Evolutionary conservation across 2,888 invertebrate species (phyloP).

Genomic region (Poecilus cupreus): DNA sequence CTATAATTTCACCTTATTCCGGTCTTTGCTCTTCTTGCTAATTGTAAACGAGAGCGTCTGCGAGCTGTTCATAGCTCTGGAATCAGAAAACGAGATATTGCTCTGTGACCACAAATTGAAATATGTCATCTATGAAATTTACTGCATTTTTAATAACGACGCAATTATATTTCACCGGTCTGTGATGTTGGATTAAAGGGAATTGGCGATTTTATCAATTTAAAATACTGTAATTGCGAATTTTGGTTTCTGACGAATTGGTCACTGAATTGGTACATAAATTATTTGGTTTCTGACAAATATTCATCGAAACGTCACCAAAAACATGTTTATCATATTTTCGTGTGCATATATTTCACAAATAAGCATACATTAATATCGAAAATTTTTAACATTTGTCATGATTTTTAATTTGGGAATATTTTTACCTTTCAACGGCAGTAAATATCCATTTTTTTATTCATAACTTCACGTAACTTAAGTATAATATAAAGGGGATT

Average conservation of each 20-base stretch:
- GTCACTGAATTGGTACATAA: slow-evolving; percentile 27
- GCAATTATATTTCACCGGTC: slow-evolving; percentile 1
- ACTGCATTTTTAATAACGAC: slow-evolving; percentile 18
- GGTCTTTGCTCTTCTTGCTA: too few species aligned
- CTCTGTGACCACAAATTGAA: neutral
- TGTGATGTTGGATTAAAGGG: neutral
- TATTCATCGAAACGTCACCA: neutral
- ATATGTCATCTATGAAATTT: slow-evolving; percentile 11
- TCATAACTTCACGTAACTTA: too few species aligned
- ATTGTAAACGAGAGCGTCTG: too few species aligned
- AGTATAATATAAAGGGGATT: too few species aligned
- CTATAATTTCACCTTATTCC: neutral
- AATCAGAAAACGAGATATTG: neutral
- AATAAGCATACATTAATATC: neutral
- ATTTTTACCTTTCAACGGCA: neutral
- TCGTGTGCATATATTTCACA: neutral
- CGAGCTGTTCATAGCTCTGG: neutral
- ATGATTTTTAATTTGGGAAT: neutral
- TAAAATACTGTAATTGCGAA: slow-evolving; percentile 24
- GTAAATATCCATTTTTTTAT: neutral
- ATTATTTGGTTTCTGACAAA: neutral
- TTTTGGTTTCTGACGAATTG: slow-evolving; percentile 8
- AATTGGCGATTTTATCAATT: slow-evolving; percentile 23
- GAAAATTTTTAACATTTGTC: neutral
- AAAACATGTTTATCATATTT: neutral